Base-by-base conservation (phyloP, 2,797 vertebrate genomes). In the Syndactyla subalaris region DNA sequence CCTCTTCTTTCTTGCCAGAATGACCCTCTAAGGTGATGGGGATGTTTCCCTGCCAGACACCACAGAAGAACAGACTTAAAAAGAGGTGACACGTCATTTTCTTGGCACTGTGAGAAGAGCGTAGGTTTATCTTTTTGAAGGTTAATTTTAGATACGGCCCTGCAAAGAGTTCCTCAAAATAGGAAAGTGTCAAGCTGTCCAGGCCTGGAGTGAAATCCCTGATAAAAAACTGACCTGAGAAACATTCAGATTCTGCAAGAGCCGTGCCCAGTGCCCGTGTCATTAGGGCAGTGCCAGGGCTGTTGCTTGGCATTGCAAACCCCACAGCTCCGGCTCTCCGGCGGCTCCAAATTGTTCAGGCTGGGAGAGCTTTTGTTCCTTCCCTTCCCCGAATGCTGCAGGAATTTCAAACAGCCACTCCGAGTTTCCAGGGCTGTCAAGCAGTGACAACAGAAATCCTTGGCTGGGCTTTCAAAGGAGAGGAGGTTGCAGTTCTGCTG, bases 81-180 rank as follows among this genome's bases (percentile, higher is more conserved):
- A 82, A 58, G 70, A 78, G 55, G 65, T 89, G 59, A 46, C 88
- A 87, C 43, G 34, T 87, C 38, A 5, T 91, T 93, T 71, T 62
- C 62, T 84, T 49, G 16, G 27, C 76, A 39, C 73, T 22, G 38
- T n/a, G 85, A 93, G 87, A 41, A 54, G 29, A 94, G 85, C 86
- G 13, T 22, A 52, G 30, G 68, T 91, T 94, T 85, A 91, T 93
- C 85, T 91, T 54, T 75, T 58, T 39, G 73, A 57, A 88, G 81
- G 85, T 84, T 89, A 52, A 95, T 96, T 96, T 92, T 63, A 91
- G 91, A 73, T 81, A 74, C 0, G 19, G 76, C 79, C 82, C 14
- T 21, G 39, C 59, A 70, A 65, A 78, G 51, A 46, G 51, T 55
- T 76, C 79, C 54, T 84, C 38, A 68, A 38, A 94, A 93, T 36